These are phyloP conservation scores for Carterocephalus palaemon DNA, from an alignment of 2,888 invertebrate genomes.

Conservation along the genomic window DNA sequence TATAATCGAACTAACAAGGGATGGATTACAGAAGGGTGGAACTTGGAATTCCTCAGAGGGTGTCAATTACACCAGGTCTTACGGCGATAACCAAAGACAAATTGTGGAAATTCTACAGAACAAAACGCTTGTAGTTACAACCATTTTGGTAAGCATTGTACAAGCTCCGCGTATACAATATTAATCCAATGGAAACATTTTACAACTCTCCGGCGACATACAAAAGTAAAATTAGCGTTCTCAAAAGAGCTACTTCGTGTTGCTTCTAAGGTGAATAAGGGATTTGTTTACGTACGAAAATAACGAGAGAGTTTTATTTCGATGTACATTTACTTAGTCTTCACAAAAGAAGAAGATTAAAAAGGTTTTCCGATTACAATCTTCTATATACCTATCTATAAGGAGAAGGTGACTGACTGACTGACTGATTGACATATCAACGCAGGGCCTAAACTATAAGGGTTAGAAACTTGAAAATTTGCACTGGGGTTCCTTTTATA, in stretches of 20 bases:
- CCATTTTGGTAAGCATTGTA: constrained; percentile 87
- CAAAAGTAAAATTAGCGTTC: constrained; percentile 57
- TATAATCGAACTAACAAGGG: constrained; percentile 92
- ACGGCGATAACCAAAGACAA: constrained; percentile 90
- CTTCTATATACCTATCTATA: too few species aligned
- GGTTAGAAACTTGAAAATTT: too few species aligned
- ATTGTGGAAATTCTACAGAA: constrained; percentile 94
- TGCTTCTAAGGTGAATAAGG: constrained; percentile 36
- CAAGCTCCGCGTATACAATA: constrained; percentile 36
- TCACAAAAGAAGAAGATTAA: too few species aligned
- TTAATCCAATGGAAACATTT: constrained; percentile 47
- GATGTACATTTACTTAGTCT: too few species aligned
- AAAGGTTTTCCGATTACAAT: too few species aligned
- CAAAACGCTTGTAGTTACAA: constrained; percentile 93
- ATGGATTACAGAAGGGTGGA: constrained; percentile 90
- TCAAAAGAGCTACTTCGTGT: constrained; percentile 41
- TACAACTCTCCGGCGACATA: constrained; percentile 49
- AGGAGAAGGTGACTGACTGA: too few species aligned
- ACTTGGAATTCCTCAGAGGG: constrained; percentile 93
- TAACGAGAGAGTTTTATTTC: neutral
- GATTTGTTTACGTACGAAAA: constrained; percentile 12
- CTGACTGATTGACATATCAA: too few species aligned
- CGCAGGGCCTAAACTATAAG: too few species aligned
- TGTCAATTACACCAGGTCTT: constrained; percentile 91
- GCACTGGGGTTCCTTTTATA: too few species aligned